Base-by-base conservation (phyloP, 2,113 vertebrate species). In the Chionis minor region DNA sequence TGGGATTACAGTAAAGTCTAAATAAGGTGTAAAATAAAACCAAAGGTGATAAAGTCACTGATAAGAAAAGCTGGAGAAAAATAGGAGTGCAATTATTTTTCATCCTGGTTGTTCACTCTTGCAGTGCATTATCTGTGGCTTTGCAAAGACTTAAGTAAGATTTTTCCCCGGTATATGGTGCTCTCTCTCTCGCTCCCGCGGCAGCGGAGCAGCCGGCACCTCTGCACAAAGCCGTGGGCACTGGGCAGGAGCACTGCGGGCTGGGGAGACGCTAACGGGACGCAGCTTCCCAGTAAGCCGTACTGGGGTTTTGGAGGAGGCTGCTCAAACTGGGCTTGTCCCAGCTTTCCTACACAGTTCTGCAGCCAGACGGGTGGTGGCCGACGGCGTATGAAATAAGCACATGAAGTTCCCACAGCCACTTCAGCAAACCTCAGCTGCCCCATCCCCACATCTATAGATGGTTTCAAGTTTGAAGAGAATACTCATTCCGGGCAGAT, bases 1-100 rank as follows among this genome's bases (percentile, higher is more conserved):
- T 94, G 90, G 96, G 96, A 97, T 97, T 97, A 96, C 87, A 81
- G 93, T 80, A 85, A 95, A 97, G 97, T 90, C 97, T 97, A 97
- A 97, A 97, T 97, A 97, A 97, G 91, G 89, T 94, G 81, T 92
- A 94, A 97, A 97, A 94, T 96, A 95, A 95, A 97, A 95, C 93
- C 96, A 80, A 79, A 88, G 93, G 83, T 94, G 94, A 96, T 90
- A 96, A 97, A 97, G 93, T 94, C 94, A 23, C 67, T 92, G 96
- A 97, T 97, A 97, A 93, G 95, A 94, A 93, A 94, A 93, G 95
- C 93, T 74, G 75, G 70, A 86, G 92, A 79, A 88, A 94, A 94
- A 96, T 72, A 93, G 86, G 66, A 95, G 94, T 33, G 94, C 95
- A 94, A 93, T 96, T 97, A 96, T 94, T 94, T 97, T 93, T 88